phyloP scores from a whole-genome alignment of 2,888 invertebrate species.

The Idaea aversata region DNA sequence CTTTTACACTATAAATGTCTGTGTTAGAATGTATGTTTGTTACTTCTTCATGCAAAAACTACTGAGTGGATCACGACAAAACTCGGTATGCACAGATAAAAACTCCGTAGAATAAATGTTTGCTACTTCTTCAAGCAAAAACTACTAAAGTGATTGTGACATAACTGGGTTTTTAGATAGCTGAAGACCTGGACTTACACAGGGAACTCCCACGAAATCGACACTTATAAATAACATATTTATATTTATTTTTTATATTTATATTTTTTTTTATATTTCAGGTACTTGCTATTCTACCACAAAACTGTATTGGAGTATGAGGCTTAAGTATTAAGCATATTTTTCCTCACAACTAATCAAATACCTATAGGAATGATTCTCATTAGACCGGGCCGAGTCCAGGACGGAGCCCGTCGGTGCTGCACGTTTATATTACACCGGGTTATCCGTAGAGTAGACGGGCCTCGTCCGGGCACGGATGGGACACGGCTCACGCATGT shows the following conservation, averaged over 20 bases:
- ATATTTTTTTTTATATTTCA: slow-evolving; percentile 70
- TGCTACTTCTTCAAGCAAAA: too few relatives aligned
- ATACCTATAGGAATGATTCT: slow-evolving; percentile 18
- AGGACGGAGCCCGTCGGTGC: too few relatives aligned
- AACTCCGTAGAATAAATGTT: too few relatives aligned
- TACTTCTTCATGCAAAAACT: too few relatives aligned
- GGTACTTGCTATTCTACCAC: slow-evolving; percentile 97
- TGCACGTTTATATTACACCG: slow-evolving; percentile 21
- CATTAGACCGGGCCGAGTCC: slow-evolving; percentile 14
- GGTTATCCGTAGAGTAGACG: too few relatives aligned
- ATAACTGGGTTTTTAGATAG: too few relatives aligned
- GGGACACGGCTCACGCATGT: too few relatives aligned
- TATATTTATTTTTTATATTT: slow-evolving; percentile 55
- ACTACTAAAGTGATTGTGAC: too few relatives aligned
- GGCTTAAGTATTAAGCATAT: slow-evolving; percentile 27
- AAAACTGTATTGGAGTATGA: slow-evolving; percentile 96
- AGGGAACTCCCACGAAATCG: slow-evolving; percentile 9
- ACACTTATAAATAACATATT: background rate
- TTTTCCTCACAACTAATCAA: slow-evolving; percentile 14
- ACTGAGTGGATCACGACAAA: too few relatives aligned
- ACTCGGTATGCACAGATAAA: too few relatives aligned
- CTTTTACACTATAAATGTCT: background rate
- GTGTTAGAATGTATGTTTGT: too few relatives aligned
- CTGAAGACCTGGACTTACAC: background rate
- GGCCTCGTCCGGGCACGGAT: too few relatives aligned